Evolutionary conservation across 2,113 vertebrate species (phyloP).

Genomic region (Ceyx melanurus): DNA sequence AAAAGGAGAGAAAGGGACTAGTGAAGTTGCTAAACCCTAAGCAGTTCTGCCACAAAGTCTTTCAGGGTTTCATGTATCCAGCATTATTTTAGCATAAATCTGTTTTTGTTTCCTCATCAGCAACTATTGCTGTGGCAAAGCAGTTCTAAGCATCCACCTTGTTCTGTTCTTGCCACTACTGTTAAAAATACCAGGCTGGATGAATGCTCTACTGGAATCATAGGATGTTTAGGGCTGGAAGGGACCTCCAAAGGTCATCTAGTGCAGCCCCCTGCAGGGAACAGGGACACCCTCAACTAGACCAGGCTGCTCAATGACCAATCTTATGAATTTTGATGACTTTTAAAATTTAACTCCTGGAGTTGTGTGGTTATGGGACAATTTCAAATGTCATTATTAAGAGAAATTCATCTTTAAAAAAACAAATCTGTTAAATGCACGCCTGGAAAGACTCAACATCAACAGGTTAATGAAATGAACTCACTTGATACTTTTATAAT

Average conservation of each 20-base stretch:
- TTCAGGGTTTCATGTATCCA: not conserved
- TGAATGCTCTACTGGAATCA: not conserved
- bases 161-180: not conserved
- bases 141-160: not conserved
- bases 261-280: too few relatives aligned
- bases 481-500: not conserved
- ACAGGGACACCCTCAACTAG: too few relatives aligned
- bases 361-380: not conserved
- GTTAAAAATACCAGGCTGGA: not conserved
- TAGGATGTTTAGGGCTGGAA: too few relatives aligned
- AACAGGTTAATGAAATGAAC: slow-evolving; percentile 1
- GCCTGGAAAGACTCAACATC: not conserved
- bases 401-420: not conserved
- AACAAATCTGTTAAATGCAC: not conserved
- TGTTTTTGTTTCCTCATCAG: not conserved
- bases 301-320: too few relatives aligned
- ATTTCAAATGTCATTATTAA: not conserved
- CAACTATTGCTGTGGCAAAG: not conserved
- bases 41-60: not conserved
- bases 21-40: not conserved
- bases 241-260: too few relatives aligned
- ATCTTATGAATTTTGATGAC: not conserved
- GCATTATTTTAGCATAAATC: not conserved
- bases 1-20: not conserved
- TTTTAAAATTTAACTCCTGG: not conserved